Conservation (phyloP, 2,797 vertebrate species). For the Dicrostonyx torquatus region DNA sequence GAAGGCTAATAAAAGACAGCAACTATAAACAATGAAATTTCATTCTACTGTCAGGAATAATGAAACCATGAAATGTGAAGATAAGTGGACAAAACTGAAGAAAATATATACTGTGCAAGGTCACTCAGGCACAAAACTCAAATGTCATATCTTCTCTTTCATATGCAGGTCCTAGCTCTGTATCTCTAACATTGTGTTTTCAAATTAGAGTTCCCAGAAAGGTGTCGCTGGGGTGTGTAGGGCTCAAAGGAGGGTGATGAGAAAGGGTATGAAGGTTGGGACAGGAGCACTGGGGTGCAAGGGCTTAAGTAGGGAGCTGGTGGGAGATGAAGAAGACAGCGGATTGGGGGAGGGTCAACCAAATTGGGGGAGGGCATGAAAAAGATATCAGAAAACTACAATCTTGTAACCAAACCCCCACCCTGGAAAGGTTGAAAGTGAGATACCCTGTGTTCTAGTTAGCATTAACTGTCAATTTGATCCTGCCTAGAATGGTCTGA, state of each 20-base stretch:
- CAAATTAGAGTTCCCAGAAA: not conserved
- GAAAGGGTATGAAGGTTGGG: not conserved
- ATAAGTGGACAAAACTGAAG: not conserved
- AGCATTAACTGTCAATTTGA: not conserved
- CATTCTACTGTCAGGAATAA: not conserved
- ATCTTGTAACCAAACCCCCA: not conserved
- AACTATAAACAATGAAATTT: not conserved
- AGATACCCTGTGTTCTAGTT: not conserved
- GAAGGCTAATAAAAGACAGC: too few relatives aligned
- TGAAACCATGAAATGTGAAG: not conserved
- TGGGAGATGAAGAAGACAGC: not conserved
- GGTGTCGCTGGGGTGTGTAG: not conserved
- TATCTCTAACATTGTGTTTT: not conserved
- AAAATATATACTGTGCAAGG: not conserved
- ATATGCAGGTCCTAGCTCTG: not conserved
- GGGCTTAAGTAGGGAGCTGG: not conserved
- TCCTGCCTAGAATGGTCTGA: not conserved
- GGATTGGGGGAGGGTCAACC: not conserved
- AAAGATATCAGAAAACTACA: not conserved
- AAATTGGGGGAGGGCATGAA: not conserved
- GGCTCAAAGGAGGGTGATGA: not conserved
- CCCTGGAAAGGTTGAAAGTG: not conserved
- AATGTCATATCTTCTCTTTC: not conserved
- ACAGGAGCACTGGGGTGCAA: not conserved
- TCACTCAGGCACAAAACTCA: not conserved